Conservation (phyloP, 2,888 invertebrate species). For the Leptinotarsa juncta region DNA sequence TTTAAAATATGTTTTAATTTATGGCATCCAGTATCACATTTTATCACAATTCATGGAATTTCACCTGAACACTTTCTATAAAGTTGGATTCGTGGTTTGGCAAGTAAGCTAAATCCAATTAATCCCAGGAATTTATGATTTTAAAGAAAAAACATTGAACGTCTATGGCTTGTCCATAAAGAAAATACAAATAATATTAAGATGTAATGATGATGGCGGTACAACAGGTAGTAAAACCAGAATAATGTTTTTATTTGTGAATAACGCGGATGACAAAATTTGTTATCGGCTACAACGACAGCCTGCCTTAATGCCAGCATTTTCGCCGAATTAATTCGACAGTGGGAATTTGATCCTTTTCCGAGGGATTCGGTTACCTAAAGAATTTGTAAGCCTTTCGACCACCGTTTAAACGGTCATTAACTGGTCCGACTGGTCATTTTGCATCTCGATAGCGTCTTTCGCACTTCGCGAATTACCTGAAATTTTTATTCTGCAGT, state of each 20-base stretch:
- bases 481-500: background rate
- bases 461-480: background rate
- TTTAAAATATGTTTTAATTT: too few relatives aligned
- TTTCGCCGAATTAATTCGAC: constrained; percentile 51
- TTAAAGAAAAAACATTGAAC: background rate
- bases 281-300: constrained; percentile 36
- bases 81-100: too few relatives aligned
- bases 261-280: constrained; percentile 47
- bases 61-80: too few relatives aligned
- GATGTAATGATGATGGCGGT: constrained; percentile 13
- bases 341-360: constrained; percentile 49
- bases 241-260: constrained; percentile 42
- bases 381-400: constrained; percentile 41
- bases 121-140: too few relatives aligned
- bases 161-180: background rate
- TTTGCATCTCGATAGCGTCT: background rate
- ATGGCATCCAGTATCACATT: too few relatives aligned
- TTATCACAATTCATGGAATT: too few relatives aligned
- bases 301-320: constrained; percentile 35
- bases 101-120: too few relatives aligned
- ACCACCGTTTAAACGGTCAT: constrained; percentile 36
- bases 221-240: constrained; percentile 30
- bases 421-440: constrained; percentile 12
- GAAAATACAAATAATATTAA: background rate
- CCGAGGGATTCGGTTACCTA: constrained; percentile 47